Base-by-base conservation (phyloP, 2,888 invertebrate genomes). In the Agonopterix heracliana region DNA sequence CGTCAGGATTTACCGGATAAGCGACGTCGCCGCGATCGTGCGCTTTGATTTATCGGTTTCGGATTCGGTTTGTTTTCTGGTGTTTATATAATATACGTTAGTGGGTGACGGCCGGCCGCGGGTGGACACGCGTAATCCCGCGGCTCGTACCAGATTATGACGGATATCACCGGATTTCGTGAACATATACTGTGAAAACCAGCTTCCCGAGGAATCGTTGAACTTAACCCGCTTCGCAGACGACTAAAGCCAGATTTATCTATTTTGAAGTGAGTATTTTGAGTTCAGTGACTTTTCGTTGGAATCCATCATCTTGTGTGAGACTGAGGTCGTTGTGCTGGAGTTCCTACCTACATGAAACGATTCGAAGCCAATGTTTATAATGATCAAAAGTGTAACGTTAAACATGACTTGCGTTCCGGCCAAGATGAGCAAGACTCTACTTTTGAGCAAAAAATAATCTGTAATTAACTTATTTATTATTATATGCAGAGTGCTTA, bases 21-120 rank as follows among this genome's bases (percentile, higher is more conserved):
- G 76, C 81, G 78, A 78, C 81, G 80, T 76, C 82, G 83, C 78
- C 78, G 84, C 81, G 80, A 82, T 83, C 84, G 85, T 79, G 83
- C 77, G 81, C 86, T 88, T 85, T 87, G 87, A 88, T 88, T 87
- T 88, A 88, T 88, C 84, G 86, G 80, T 84, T 83, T 82, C 84
- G 80, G 81, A 82, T 78, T 76, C 74, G 75, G 70, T 78, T 79
- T 75, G 80, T 79, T 79, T 73, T 75, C 78, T 80, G 77, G 86
- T 88, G 88, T 87, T 87, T 86, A 26, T 26, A 26, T 26, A 26
- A 26, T 26, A 26, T 26, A 86, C 84, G 83, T 83, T 88, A 82
- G 86, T 85, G 81, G 76, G 76, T 81, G 85, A 81, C 85, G 78
- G 74, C 76, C 80, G 74, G 71, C 62, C 71, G 78, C 79, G 71